Evolutionary conservation across 2,888 invertebrate genomes (phyloP), one percentile per base, ranked within the genome.

Genomic region (Fragum fragum): DNA sequence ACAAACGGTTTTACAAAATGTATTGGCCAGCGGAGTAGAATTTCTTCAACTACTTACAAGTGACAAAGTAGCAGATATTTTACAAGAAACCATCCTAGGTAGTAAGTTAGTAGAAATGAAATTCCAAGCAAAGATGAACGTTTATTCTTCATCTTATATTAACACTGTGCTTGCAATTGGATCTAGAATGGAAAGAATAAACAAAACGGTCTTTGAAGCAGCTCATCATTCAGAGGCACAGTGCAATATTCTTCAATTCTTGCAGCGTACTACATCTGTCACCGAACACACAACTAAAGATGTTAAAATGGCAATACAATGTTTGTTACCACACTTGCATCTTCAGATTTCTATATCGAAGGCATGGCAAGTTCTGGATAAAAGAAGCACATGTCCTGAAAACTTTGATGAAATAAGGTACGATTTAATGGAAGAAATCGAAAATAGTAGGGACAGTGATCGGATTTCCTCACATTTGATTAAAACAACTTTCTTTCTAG

Each of bases 21-120:
- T 70, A 16, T 9, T 52, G 26, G 11, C 18, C 14, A 70, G 32
- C 9, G 39, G 53, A 7, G 32, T 32, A 18, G 6, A 23, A 21
- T 53, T 70, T 36, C 70, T 70, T 9, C 23, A 53, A n/a, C 16
- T 6, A n/a, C 9, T 53, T n/a, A 53, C 26, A 42, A 36, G 68
- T 70, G 70, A 70, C 16, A 18, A 29, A 1, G 18, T 70, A 32
- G 70, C 52, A 7, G 32, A 53, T 16, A 7, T 53, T 18, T 32
- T 63, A 11, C n/a, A n/a, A 23, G 11, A 3, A 5, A 26, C 14
- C 14, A n/a, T 11, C 6, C 9, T 18, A 29, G 63, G 18, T 2
- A 63, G 1, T 11, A 11, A 18, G 16, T 63, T 32, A 14, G 32
- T 23, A 32, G 18, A 57, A 57, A 57, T 5, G 23, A 57, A 57